phyloP scores from a whole-genome alignment of 2,797 vertebrate species.

The Acanthurus lineatus region DNA sequence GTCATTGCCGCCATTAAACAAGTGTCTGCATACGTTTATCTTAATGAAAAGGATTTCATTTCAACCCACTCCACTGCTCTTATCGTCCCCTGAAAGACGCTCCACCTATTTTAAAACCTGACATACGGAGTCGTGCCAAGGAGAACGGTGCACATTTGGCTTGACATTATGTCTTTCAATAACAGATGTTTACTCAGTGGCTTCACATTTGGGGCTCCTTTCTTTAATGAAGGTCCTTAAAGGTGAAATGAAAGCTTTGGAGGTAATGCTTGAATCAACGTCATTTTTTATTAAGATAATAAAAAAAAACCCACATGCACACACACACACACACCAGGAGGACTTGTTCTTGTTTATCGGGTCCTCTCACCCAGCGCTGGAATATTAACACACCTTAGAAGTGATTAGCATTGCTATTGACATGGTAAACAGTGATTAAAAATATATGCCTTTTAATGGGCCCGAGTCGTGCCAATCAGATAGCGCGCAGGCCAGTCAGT shows the following conservation, averaged over 20 bases:
- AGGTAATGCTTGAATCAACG: conserved; percentile 42
- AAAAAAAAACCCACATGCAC: background rate
- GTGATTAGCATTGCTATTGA: conserved; percentile 80
- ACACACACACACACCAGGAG: background rate
- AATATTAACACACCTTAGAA: conserved; percentile 54
- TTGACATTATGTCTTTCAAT: conserved; percentile 60
- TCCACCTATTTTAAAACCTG: conserved; percentile 60
- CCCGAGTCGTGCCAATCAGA: conserved; percentile 73
- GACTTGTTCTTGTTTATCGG: conserved; percentile 43
- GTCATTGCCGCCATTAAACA: conserved; percentile 47
- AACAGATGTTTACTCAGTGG: conserved; percentile 76
- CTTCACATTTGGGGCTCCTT: conserved; percentile 57
- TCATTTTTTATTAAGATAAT: conserved; percentile 52
- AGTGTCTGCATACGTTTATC: conserved; percentile 59
- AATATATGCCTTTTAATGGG: conserved; percentile 81
- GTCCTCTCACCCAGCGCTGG: conserved; percentile 13
- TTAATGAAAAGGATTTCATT: conserved; percentile 71
- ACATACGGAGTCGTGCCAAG: conserved; percentile 49
- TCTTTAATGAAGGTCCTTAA: conserved; percentile 75
- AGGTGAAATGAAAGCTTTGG: conserved; percentile 77
- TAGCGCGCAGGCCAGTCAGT: conserved; percentile 65
- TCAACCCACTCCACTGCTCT: conserved; percentile 57
- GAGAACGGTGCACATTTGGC: conserved; percentile 59
- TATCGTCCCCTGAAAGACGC: conserved; percentile 72
- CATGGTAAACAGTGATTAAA: conserved; percentile 84